Conservation (phyloP, 2,888 invertebrate genomes). For the Apamea epomidion region DNA sequence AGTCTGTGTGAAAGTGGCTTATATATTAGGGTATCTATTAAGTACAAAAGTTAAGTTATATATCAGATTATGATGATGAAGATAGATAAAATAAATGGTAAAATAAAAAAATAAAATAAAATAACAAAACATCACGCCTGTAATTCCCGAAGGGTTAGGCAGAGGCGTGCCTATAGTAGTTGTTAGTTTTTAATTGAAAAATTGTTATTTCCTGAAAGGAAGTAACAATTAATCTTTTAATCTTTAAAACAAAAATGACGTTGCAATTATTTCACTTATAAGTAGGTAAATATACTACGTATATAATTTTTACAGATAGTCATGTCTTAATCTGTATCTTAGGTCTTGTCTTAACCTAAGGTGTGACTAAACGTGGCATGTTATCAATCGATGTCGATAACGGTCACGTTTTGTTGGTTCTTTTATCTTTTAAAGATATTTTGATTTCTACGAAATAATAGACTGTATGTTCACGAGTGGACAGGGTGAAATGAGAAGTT, state of each 20-base stretch:
- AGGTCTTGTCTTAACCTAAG: neutral
- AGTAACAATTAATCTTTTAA: too few species aligned
- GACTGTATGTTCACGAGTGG: neutral
- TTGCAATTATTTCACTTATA: neutral
- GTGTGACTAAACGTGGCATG: conserved; percentile 37
- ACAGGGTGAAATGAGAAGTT: too few species aligned
- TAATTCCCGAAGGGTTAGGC: too few species aligned
- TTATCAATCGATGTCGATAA: conserved; percentile 41
- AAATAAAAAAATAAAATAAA: too few species aligned
- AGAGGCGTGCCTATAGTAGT: too few species aligned
- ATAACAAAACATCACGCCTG: too few species aligned
- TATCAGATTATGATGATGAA: too few species aligned
- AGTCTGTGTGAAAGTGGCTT: neutral
- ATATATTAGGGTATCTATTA: neutral
- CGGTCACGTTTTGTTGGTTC: conserved; percentile 43
- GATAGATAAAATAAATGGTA: too few species aligned
- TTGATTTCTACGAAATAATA: conserved; percentile 33
- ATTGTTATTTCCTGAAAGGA: too few species aligned
- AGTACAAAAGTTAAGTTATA: too few species aligned
- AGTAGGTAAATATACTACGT: neutral
- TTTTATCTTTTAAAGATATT: conserved; percentile 41
- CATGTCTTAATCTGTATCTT: conserved; percentile 1
- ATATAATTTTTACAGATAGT: conserved; percentile 5
- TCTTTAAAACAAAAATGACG: neutral
- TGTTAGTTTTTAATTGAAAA: neutral